A percentile compares a stretch with the other conserved stretches of the same genome.
Conservation (phyloP, 2,797 vertebrate genomes). For the Anableps anableps region DNA sequence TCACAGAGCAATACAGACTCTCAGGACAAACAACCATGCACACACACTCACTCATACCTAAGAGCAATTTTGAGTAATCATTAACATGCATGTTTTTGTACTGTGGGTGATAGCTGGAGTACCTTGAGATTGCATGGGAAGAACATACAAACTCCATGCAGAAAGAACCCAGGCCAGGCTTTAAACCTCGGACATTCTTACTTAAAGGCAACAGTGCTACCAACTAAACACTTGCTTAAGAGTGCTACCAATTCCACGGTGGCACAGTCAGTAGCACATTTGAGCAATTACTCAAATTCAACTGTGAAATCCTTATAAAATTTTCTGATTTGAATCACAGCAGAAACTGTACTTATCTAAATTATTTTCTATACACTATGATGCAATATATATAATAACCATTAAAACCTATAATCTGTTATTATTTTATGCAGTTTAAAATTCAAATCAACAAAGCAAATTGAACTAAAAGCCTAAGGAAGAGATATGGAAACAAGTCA, state of each 20-base stretch:
- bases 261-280: background rate
- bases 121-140: background rate
- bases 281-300: background rate
- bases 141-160: background rate
- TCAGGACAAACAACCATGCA: background rate
- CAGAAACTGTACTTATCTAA: background rate
- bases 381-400: background rate
- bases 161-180: background rate
- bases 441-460: constrained; percentile 14
- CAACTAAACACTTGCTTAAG: background rate
- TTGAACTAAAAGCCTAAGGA: constrained; percentile 3
- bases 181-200: background rate
- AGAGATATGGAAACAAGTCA: constrained; percentile 35
- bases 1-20: background rate
- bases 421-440: constrained; percentile 1
- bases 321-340: constrained; percentile 5
- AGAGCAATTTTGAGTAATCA: background rate
- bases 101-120: background rate
- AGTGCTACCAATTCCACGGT: background rate
- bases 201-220: background rate
- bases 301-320: background rate
- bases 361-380: background rate
- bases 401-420: background rate
- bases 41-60: constrained; percentile 13
- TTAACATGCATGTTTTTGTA: background rate